These are phyloP conservation scores for Lytechinus pictus DNA, from an alignment of 35 echinoderm and acorn worm species.

Conservation along the genomic window DNA sequence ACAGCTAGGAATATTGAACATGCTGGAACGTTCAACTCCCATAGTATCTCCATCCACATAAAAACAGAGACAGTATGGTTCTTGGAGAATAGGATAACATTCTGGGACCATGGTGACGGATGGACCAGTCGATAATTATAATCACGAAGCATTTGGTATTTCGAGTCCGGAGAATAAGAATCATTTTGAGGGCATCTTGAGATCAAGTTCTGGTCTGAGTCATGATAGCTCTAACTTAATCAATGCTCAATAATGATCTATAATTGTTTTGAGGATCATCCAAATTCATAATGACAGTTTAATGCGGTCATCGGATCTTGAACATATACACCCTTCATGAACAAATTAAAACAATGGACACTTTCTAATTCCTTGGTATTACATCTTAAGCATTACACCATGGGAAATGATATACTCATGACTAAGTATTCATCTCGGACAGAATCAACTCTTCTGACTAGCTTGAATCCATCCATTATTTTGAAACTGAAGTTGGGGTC, in stretches of 20 bases:
- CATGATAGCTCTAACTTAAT: neutral
- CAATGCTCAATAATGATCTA: neutral
- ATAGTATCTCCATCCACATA: neutral
- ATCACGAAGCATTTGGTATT: neutral
- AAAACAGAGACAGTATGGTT: neutral
- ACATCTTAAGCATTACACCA: neutral
- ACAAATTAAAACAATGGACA: neutral
- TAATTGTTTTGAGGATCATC: neutral
- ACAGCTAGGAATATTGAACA: too few relatives aligned
- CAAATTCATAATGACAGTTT: neutral
- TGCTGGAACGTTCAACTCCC: too few relatives aligned
- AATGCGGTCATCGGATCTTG: neutral
- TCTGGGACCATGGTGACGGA: neutral
- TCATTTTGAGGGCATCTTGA: neutral
- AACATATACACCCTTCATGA: neutral
- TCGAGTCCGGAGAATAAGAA: neutral
- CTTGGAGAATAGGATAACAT: neutral
- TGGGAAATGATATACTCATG: neutral
- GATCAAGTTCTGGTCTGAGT: neutral
- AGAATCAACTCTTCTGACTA: neutral
- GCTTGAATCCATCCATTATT: neutral
- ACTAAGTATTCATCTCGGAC: neutral
- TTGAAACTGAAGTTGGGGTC: neutral
- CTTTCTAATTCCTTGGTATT: neutral
- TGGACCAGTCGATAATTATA: neutral